These are phyloP conservation scores for Coptodon rendalli DNA, from an alignment of 2,113 vertebrate genomes.

Conservation along the genomic window DNA sequence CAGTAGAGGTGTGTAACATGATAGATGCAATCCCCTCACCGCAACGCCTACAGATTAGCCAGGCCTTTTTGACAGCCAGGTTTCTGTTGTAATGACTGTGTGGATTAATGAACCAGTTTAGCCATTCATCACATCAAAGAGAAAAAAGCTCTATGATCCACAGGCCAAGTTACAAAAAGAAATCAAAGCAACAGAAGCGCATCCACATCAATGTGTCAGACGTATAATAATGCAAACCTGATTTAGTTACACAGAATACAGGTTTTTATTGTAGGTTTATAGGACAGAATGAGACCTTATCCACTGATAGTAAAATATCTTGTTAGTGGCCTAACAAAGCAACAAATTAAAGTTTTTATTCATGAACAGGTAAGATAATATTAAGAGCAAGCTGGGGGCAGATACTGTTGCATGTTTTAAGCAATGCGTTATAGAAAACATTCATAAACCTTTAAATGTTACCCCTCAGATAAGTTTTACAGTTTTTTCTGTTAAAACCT, in stretches of 20 bases:
- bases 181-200: not conserved
- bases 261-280: not conserved
- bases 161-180: not conserved
- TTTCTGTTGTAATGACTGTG: slow-evolving; percentile 4
- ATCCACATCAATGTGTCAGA: slow-evolving; percentile 1
- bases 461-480: not conserved
- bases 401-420: not conserved
- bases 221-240: not conserved
- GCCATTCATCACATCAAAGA: slow-evolving; percentile 20
- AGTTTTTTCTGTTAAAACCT: not conserved
- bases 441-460: not conserved
- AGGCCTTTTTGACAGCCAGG: not conserved
- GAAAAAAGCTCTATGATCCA: not conserved
- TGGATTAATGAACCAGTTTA: slow-evolving; percentile 29
- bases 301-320: not conserved
- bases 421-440: not conserved
- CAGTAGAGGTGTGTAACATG: slow-evolving; percentile 51
- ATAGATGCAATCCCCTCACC: slow-evolving; percentile 34
- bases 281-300: not conserved
- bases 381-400: not conserved
- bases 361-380: not conserved
- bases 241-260: not conserved
- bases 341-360: not conserved
- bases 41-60: slow-evolving; percentile 5
- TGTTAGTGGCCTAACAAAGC: not conserved